phyloP scores from a whole-genome alignment of 2,797 vertebrate genomes.

The Nyctibius grandis region DNA sequence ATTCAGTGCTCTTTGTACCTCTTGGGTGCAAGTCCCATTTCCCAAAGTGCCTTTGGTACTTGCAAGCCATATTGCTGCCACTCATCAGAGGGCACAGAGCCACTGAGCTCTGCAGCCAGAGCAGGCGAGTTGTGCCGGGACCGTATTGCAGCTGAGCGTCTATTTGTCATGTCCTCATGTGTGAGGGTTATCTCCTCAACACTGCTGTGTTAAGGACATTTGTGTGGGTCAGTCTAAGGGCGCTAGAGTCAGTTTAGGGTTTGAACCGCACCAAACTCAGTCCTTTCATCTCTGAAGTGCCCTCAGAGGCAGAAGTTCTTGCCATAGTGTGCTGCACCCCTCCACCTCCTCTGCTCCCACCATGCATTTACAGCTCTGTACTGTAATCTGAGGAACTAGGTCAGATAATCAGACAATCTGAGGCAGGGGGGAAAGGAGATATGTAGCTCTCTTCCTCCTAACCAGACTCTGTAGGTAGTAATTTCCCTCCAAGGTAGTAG shows the following conservation, averaged over 20 bases:
- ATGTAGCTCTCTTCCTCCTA: neutral
- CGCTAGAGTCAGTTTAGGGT: neutral
- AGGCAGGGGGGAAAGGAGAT: no score
- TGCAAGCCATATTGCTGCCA: neutral
- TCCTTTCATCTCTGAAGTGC: neutral
- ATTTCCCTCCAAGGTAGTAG: neutral
- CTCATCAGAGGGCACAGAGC: neutral
- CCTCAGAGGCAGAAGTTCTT: neutral
- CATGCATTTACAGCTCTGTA: neutral
- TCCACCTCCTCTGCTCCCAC: neutral
- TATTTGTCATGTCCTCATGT: neutral
- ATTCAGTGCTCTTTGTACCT: neutral
- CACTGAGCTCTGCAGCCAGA: neutral
- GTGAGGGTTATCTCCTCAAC: neutral
- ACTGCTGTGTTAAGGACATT: neutral
- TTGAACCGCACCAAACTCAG: neutral
- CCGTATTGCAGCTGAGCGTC: neutral
- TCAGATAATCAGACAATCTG: neutral
- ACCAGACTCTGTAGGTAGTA: neutral
- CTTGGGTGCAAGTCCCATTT: neutral
- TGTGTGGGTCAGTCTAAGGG: neutral
- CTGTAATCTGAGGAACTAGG: neutral
- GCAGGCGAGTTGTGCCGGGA: neutral
- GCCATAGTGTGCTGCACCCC: neutral
- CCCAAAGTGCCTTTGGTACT: neutral